Percentiles rank a stretch among this genome's conserved stretches.
Evolutionary conservation across 2,797 vertebrate genomes (phyloP).

Genomic region (Diceros bicornis): DNA sequence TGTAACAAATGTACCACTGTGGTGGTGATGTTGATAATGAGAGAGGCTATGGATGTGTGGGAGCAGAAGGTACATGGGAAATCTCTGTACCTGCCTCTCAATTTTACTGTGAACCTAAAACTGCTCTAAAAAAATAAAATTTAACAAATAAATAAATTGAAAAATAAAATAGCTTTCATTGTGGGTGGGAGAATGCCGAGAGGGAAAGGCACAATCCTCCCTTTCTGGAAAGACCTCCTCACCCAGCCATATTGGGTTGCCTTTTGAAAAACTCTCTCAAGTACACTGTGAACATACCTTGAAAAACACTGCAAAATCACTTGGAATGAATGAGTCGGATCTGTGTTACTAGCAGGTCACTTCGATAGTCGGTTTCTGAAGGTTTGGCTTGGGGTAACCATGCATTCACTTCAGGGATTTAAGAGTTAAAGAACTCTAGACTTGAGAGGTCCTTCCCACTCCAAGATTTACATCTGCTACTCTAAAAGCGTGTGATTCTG

Average conservation of each 20-base stretch:
- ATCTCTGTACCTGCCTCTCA: not conserved
- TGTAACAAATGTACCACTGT: not conserved
- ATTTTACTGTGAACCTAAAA: not conserved
- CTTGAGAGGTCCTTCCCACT: slow-evolving; percentile 42
- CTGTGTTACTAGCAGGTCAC: not conserved
- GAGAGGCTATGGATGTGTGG: no score
- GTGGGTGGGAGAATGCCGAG: not conserved
- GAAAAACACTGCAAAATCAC: not conserved
- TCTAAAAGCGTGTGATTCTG: not conserved
- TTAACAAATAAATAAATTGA: not conserved
- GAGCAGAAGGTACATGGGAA: not conserved
- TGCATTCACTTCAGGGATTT: not conserved
- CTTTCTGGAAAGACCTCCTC: not conserved
- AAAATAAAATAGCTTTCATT: slow-evolving; percentile 25
- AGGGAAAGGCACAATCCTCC: not conserved
- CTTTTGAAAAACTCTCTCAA: not conserved
- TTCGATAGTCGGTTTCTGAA: not conserved
- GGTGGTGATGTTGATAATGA: not conserved
- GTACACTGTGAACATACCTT: not conserved
- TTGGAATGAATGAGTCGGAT: not conserved
- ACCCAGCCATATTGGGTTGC: not conserved
- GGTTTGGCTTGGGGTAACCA: not conserved
- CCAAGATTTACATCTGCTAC: not conserved
- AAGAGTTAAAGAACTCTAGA: slow-evolving; percentile 27
- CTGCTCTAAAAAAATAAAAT: not conserved